Percentiles rank a stretch among this genome's conserved stretches.
These are phyloP conservation scores for Drosophila ambigua DNA, from an alignment of 1,140 invertebrate species.

Conservation along the genomic window DNA sequence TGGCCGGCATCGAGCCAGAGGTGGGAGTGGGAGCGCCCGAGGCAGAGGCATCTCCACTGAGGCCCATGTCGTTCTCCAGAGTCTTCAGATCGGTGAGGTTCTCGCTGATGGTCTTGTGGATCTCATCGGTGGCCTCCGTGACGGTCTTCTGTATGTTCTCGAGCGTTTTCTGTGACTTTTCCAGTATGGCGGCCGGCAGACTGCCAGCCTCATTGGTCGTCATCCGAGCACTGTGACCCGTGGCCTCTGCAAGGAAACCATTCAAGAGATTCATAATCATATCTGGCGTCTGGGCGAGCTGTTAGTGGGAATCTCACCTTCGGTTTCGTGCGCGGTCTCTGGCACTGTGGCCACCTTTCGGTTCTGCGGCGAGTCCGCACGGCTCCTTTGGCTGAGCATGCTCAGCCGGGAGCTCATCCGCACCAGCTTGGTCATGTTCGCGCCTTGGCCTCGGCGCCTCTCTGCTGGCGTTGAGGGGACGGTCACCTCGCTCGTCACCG, in stretches of 20 bases:
- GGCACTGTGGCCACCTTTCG: slow-evolving; percentile 59
- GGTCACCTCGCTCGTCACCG: slow-evolving; percentile 56
- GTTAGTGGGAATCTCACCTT: slow-evolving; percentile 34
- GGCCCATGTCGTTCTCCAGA: slow-evolving; percentile 68
- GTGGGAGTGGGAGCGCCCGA: slow-evolving; percentile 63
- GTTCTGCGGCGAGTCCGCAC: slow-evolving; percentile 58
- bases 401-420: slow-evolving; percentile 70
- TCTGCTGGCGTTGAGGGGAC: slow-evolving; percentile 31
- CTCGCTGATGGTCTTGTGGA: slow-evolving; percentile 78
- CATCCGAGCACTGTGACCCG: slow-evolving; percentile 1
- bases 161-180: slow-evolving; percentile 69
- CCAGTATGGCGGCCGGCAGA: slow-evolving; percentile 62
- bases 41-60: slow-evolving; percentile 22
- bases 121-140: slow-evolving; percentile 73
- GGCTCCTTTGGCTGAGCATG: slow-evolving; percentile 63
- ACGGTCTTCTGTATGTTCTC: slow-evolving; percentile 76
- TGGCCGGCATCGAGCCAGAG: slow-evolving; percentile 49
- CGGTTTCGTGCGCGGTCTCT: slow-evolving; percentile 41
- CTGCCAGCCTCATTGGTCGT: slow-evolving; percentile 31
- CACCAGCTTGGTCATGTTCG: slow-evolving; percentile 60
- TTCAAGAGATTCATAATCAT: neutral
- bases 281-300: no score
- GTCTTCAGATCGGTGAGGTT: slow-evolving; percentile 76
- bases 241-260: slow-evolving; percentile 10
- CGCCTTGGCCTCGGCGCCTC: slow-evolving; percentile 30